Evolutionary conservation across 1,140 invertebrate genomes (phyloP).

Genomic region (Philotrypesis tridentata): DNA sequence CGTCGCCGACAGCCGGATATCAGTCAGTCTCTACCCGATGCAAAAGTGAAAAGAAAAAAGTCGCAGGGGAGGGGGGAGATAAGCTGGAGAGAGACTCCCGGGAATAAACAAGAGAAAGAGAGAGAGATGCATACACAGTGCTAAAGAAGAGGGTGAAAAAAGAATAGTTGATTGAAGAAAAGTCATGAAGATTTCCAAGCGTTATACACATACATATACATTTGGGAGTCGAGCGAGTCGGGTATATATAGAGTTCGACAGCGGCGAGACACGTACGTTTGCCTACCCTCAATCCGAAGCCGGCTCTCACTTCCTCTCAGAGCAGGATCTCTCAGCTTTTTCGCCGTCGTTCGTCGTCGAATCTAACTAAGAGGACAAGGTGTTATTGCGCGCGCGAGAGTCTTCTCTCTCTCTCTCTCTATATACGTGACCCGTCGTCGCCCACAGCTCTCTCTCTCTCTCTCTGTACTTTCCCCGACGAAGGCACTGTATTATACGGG

Average conservation of each 20-base stretch:
- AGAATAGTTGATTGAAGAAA: neutral
- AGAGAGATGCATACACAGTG: too few species aligned
- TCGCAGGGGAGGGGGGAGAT: too few species aligned
- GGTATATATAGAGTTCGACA: constrained; percentile 46
- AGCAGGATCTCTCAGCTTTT: constrained; percentile 61
- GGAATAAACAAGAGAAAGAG: neutral
- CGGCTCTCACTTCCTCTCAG: too few species aligned
- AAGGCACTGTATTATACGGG: too few species aligned
- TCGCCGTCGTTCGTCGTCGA: constrained; percentile 62
- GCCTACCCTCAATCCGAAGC: constrained; percentile 65
- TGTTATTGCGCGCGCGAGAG: constrained; percentile 62
- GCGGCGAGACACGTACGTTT: constrained; percentile 63
- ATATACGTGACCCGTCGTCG: constrained; percentile 67
- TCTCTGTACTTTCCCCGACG: constrained; percentile 54
- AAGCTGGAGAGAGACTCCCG: neutral
- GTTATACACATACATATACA: too few species aligned
- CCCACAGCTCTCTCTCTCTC: too few species aligned
- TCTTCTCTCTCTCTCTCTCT: too few species aligned
- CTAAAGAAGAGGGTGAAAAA: neutral
- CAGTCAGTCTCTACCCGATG: too few species aligned
- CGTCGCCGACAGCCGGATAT: too few species aligned
- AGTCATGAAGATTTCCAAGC: neutral
- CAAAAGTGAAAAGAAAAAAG: too few species aligned
- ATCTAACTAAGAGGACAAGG: constrained; percentile 57
- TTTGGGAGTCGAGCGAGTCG: too few species aligned